Base-by-base conservation (phyloP, 2,888 invertebrate species). In the Poecilus cupreus region DNA sequence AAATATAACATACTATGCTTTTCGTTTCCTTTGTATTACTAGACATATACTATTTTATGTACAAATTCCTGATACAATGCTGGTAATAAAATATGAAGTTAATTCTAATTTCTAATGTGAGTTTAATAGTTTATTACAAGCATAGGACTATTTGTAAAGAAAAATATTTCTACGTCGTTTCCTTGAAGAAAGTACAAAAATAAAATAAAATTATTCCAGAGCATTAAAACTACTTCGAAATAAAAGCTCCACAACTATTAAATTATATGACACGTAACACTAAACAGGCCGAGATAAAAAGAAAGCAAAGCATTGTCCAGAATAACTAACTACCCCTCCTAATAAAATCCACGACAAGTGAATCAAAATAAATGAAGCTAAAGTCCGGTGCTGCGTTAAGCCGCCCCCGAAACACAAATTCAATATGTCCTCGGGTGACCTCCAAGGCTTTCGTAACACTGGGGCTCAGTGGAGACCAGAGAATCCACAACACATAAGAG, bases 401-500 rank as follows among this genome's bases (percentile, higher is more conserved):
- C 49, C 54, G 76, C 26, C 22, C 51, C 24, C 76, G 37, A 76
- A 76, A 57, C 51, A 76, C 57, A 76, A 57, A 76, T 76, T 76
- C 54, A 76, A 76, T 76, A 39, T 49, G 26, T 76, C 76, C 57
- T 51, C 51, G 76, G 24, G 46, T 72, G 46, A 72, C 43, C 72
- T 72, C 43, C 22, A 46, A 46, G 72, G 64, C 64, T 68, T 68
- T 32, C 8, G 64, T 18, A 68, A 18, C 16, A 51, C n/a, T 46
- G n/a, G 18, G 51, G 51, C 51, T 51, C 51, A 51, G 51, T 18
- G 18, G 43, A 43, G 43, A 32, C 32, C 32, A 3, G 32, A 46
- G 60, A 60, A 37, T 68, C 37, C 32, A 8, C 64, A 13, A 39
- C 64, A 68, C 64, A 37, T 8, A 39, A 32, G 64, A 18, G 26